Conservation (phyloP, 1,140 invertebrate genomes). For the Asbolus verrucosus region DNA sequence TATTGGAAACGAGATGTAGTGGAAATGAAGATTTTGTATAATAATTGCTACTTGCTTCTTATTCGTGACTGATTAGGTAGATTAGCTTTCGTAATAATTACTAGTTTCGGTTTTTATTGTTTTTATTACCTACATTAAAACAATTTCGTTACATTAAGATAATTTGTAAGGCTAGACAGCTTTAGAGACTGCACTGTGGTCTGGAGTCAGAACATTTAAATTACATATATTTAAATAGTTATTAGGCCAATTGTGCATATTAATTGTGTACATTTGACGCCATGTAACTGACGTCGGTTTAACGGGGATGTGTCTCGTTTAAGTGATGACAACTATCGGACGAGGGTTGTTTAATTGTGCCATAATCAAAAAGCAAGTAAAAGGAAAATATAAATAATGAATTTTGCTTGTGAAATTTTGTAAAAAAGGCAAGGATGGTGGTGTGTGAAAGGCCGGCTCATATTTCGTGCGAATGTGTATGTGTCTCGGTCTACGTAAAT, state of each 20-base stretch:
- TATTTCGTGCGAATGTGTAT: background rate
- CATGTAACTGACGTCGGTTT: conserved; percentile 8
- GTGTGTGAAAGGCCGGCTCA: background rate
- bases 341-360: too few species aligned
- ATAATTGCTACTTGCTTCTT: too few species aligned
- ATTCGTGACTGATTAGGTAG: too few species aligned
- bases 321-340: conserved; percentile 6
- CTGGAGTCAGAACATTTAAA: background rate
- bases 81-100: too few species aligned
- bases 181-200: background rate
- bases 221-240: conserved; percentile 33
- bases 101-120: background rate
- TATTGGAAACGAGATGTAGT: too few species aligned
- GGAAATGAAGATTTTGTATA: too few species aligned
- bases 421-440: background rate
- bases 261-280: conserved; percentile 30
- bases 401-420: background rate
- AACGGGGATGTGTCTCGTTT: too few species aligned
- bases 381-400: too few species aligned
- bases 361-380: too few species aligned
- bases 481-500: conserved; percentile 51
- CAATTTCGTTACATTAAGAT: background rate
- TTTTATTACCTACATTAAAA: background rate
- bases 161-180: background rate
- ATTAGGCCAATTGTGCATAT: conserved; percentile 30